Evolutionary conservation across 2,888 invertebrate species (phyloP).

Genomic region (Portevinia maculata): DNA sequence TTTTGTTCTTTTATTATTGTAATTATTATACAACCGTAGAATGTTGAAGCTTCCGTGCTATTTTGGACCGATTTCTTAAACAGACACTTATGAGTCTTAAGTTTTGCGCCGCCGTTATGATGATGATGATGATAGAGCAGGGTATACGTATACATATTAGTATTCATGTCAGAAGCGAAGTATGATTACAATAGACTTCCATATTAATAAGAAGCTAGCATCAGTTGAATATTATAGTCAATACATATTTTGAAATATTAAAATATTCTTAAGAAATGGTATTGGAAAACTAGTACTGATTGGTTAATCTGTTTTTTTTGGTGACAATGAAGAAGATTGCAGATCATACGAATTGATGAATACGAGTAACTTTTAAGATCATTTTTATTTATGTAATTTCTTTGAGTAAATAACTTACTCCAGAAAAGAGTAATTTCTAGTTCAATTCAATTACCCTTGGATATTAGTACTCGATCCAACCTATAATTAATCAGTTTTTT

Average conservation of each 20-base stretch:
- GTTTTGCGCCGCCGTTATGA: constrained; percentile 16
- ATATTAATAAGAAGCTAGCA: constrained; percentile 36
- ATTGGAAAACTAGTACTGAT: neutral
- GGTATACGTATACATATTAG: constrained; percentile 35
- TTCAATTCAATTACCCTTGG: too few species aligned
- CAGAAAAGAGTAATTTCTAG: too few species aligned
- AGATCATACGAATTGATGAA: too few species aligned
- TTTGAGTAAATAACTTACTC: too few species aligned
- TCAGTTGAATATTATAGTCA: constrained; percentile 11
- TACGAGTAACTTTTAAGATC: neutral
- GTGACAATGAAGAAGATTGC: too few species aligned
- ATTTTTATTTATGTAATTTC: too few species aligned
- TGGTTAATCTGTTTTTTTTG: too few species aligned
- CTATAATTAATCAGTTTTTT: too few species aligned
- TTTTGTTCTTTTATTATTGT: constrained; percentile 41
- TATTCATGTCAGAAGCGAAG: constrained; percentile 52
- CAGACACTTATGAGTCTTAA: constrained; percentile 49
- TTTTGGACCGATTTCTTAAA: constrained; percentile 58
- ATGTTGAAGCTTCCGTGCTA: constrained; percentile 66
- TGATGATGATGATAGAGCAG: constrained; percentile 33
- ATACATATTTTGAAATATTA: constrained; percentile 16
- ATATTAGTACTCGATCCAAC: too few species aligned
- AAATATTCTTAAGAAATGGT: constrained; percentile 10
- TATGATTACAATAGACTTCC: constrained; percentile 46
- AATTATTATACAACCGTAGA: constrained; percentile 58